Conservation (phyloP, 2,113 vertebrate genomes). For the Porphyrio hochstetteri region DNA sequence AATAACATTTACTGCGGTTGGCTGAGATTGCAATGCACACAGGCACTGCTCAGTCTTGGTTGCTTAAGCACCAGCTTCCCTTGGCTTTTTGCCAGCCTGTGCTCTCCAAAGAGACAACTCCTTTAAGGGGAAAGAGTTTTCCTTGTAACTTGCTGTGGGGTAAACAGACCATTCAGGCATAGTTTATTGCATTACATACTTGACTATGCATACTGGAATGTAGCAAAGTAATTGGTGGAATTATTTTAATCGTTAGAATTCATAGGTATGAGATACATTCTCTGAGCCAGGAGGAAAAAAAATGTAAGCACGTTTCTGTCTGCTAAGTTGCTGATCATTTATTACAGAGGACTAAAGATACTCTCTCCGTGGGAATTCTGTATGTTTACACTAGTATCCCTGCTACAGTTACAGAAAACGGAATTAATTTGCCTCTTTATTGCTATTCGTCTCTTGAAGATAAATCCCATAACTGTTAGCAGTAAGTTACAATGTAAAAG, state of each 20-base stretch:
- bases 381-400: not conserved
- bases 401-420: not conserved
- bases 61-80: conserved; percentile 80
- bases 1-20: conserved; percentile 82
- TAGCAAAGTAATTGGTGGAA: conserved; percentile 72
- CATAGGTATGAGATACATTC: conserved; percentile 31
- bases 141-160: conserved; percentile 76
- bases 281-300: not conserved
- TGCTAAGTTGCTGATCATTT: conserved; percentile 19
- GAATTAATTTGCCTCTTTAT: conserved; percentile 42
- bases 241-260: conserved; percentile 72
- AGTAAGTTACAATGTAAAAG: not conserved
- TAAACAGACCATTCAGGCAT: conserved; percentile 79
- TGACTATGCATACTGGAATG: conserved; percentile 70
- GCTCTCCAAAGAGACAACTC: conserved; percentile 73
- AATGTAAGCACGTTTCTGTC: conserved; percentile 2
- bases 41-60: conserved; percentile 78
- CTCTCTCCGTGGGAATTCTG: not conserved
- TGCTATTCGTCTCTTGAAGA: conserved; percentile 24
- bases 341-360: conserved; percentile 27
- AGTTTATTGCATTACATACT: conserved; percentile 77
- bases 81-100: conserved; percentile 78
- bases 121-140: conserved; percentile 77
- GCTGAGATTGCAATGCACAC: conserved; percentile 78
- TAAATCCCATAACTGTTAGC: not conserved